Evolutionary conservation across 2,888 invertebrate genomes (phyloP).

Genomic region (Julus scandinavius): DNA sequence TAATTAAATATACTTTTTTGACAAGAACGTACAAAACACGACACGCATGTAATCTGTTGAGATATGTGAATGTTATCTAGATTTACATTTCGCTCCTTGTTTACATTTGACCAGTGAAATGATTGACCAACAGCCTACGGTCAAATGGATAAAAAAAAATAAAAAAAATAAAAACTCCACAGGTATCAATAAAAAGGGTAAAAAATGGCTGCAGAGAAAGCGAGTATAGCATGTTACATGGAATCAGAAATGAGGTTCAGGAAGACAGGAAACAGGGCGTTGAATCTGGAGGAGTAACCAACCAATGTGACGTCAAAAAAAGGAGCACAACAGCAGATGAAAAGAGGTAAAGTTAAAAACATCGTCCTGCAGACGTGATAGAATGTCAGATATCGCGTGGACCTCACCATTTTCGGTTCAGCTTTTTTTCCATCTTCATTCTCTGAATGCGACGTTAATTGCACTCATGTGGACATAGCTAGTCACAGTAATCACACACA

Average conservation of each 20-base stretch:
- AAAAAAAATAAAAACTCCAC: not conserved
- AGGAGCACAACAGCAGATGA: not conserved
- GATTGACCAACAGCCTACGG: constrained; percentile 7
- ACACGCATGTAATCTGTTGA: not conserved
- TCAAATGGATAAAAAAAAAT: too few relatives aligned
- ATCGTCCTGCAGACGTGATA: not conserved
- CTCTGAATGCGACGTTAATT: not conserved
- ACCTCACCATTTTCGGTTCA: constrained; percentile 13
- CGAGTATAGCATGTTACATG: not conserved
- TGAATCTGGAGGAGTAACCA: not conserved
- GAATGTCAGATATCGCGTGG: not conserved
- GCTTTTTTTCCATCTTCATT: not conserved
- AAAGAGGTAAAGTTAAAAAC: constrained; percentile 30
- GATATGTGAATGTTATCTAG: not conserved
- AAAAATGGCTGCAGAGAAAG: not conserved
- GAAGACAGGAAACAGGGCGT: constrained; percentile 42
- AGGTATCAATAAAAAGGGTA: not conserved
- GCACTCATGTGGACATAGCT: not conserved
- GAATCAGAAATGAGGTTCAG: constrained; percentile 2
- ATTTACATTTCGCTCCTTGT: not conserved
- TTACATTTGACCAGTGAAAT: not conserved
- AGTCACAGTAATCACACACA: not conserved
- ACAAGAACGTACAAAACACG: not conserved
- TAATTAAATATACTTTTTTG: too few relatives aligned
- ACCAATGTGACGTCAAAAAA: not conserved